These are phyloP conservation scores for Eira barbara DNA, from an alignment of 2,113 vertebrate genomes.

Conservation along the genomic window DNA sequence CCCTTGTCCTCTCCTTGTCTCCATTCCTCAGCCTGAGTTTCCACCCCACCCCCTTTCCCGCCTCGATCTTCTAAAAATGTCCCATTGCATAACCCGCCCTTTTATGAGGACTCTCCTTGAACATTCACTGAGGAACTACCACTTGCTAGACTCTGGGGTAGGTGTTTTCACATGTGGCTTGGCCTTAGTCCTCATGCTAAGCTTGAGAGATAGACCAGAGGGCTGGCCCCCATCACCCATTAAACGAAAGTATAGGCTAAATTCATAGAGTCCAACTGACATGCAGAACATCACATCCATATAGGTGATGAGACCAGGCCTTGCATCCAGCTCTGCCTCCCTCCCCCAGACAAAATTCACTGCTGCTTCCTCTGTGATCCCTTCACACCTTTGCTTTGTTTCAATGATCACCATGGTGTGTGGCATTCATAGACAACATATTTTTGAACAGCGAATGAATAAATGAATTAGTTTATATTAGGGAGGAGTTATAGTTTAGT, in stretches of 20 bases:
- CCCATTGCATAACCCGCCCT: background rate
- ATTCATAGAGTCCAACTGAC: background rate
- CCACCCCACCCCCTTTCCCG: background rate
- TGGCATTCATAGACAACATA: background rate
- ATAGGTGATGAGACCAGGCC: background rate
- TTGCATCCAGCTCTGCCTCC: background rate
- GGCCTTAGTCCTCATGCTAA: background rate
- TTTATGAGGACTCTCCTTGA: background rate
- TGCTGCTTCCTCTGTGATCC: background rate
- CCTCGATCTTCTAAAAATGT: background rate
- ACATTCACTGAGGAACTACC: background rate
- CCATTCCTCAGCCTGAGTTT: background rate
- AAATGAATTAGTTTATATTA: background rate
- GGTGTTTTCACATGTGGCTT: background rate
- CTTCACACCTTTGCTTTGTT: background rate
- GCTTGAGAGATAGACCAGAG: background rate
- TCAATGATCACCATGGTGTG: background rate
- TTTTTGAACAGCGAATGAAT: background rate
- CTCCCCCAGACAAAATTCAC: background rate
- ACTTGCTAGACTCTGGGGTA: background rate
- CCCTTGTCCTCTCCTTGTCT: background rate
- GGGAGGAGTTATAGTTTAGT: background rate
- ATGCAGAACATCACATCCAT: background rate
- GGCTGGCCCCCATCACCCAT: background rate
- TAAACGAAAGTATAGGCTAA: background rate